Conservation (phyloP, 92 coral and sea anemone species). For the Palythoa heliodiscus region DNA sequence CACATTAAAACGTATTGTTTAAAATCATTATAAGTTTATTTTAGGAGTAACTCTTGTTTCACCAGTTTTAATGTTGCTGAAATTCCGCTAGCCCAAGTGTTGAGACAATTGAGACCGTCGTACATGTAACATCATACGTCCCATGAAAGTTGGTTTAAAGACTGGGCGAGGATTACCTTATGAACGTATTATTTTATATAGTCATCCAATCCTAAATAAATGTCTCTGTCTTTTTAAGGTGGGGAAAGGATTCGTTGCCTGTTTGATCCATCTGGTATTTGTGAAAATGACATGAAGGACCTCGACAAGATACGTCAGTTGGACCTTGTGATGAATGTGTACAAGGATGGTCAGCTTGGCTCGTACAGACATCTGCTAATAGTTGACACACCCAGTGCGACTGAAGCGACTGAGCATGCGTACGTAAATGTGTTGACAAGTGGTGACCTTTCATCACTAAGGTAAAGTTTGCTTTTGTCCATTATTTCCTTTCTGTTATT, state of each 20-base stretch:
- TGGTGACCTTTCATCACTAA: conserved; percentile 80
- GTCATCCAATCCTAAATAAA: background rate
- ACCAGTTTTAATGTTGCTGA: no score
- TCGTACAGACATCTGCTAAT: conserved; percentile 72
- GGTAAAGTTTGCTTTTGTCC: conserved; percentile 10
- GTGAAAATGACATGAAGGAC: conserved; percentile 46
- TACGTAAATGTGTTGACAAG: conserved; percentile 86
- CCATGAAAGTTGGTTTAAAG: no score
- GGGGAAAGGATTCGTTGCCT: conserved; percentile 86
- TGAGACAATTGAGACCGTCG: no score
- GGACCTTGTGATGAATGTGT: conserved; percentile 82
- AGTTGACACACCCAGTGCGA: conserved; percentile 49
- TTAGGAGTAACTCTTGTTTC: no score
- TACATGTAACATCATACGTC: no score
- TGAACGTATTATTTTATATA: background rate
- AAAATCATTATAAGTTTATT: no score
- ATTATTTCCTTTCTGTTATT: background rate
- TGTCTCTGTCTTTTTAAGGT: conserved; percentile 29
- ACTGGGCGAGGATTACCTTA: background rate
- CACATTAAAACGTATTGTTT: background rate
- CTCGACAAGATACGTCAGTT: conserved; percentile 53
- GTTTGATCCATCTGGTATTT: conserved; percentile 52
- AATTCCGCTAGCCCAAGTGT: no score
- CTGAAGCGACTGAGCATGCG: conserved; percentile 82
- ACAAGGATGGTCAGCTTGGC: conserved; percentile 59